These are phyloP conservation scores for Uloborus plumipes DNA, from an alignment of 2,888 invertebrate genomes.

Conservation along the genomic window DNA sequence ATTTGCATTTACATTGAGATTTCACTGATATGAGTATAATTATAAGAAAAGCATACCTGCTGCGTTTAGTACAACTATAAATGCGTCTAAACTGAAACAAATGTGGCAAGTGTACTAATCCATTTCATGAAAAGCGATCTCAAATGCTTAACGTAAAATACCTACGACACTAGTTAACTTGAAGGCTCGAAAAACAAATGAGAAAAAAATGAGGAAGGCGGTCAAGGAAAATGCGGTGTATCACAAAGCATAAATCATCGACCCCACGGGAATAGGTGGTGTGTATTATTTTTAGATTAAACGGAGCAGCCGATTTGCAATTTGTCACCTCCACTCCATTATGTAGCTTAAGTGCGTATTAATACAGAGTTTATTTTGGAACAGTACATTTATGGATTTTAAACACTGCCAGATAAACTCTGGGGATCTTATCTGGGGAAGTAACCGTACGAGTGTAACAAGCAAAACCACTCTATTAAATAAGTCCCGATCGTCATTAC, in stretches of 20 bases:
- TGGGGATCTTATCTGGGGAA: constrained; percentile 29
- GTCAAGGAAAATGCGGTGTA: constrained; percentile 25
- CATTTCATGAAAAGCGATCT: too few species aligned
- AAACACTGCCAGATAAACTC: constrained; percentile 20
- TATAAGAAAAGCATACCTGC: too few species aligned
- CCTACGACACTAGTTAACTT: too few species aligned
- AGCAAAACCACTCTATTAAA: constrained; percentile 62
- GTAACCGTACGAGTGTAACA: constrained; percentile 47
- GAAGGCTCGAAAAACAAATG: too few species aligned
- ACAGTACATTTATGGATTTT: constrained; percentile 46
- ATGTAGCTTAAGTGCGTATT: constrained; percentile 62
- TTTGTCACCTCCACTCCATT: constrained; percentile 61
- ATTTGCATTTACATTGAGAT: too few species aligned
- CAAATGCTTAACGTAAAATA: too few species aligned
- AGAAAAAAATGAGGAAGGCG: constrained; percentile 13
- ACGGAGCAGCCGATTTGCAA: constrained; percentile 59
- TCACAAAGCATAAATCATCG: constrained; percentile 51
- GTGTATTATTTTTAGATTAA: constrained; percentile 62
- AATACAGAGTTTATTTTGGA: constrained; percentile 59
- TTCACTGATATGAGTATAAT: too few species aligned
- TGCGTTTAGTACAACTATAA: too few species aligned
- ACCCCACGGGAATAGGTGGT: constrained; percentile 22
- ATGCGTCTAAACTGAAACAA: too few species aligned
- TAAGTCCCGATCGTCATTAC: constrained; percentile 57
- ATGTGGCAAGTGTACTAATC: too few species aligned